Base-by-base conservation (phyloP, 2,113 vertebrate species). In the Myocastor coypus region DNA sequence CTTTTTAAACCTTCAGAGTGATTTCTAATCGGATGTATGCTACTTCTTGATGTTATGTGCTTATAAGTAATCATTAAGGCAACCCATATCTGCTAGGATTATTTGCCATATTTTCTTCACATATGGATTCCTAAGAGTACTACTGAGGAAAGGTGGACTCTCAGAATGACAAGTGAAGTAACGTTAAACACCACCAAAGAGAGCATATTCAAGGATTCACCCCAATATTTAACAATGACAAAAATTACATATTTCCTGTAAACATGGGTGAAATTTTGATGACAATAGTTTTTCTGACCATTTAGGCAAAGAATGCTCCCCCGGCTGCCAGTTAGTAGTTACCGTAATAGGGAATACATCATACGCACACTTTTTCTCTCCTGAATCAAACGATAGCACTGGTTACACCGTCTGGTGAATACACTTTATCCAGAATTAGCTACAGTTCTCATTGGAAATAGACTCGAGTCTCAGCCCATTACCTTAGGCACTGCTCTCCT, bases 401-500 rank as follows among this genome's bases (percentile, higher is more conserved):
- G 91, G 42, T 16, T 92, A 73, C 19, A 89, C 52, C 87, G 26
- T 40, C 11, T 94, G 14, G 32, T 80, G 81, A 64, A 91, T 84
- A 71, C 19, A 34, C 17, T 77, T 93, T 92, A 32, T 75, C 52
- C 46, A 82, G 52, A 95, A 61, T 64, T 80, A 83, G 78, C 17
- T 59, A 46, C 0, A 81, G 80, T 89, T 97, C 37, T 93, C 89
- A 92, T 6, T 86, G 68, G 75, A 90, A 86, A 93, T 94, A n/a
- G 94, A 75, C 68, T 95, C 94, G 92, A 81, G 95, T 68, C 42
- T 90, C 40, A 81, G 16, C 83, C 52, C 40, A 93, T 50, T 92
- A 46, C 30, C 30, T 82, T 69, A 89, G 32, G 24, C 77, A 93
- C 68, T 96, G 40, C 84, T 87, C 55, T 92, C 63, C 30, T 86